Evolutionary conservation across 1,140 invertebrate species (phyloP), one percentile per base, ranked within the genome.

Genomic region (Pinna nobilis): DNA sequence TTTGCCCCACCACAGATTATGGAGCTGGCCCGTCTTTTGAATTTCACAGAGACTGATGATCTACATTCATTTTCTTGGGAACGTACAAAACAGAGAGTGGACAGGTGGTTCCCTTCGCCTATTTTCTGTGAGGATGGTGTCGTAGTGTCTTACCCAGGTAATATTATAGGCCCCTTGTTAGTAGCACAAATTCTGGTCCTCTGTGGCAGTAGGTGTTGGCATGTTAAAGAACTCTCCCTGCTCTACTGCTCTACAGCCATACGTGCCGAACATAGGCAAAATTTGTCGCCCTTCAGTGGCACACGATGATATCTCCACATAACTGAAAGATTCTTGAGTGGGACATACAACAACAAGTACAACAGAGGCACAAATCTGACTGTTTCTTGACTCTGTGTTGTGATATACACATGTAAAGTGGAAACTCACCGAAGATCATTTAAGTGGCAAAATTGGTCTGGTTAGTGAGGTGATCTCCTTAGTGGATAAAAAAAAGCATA

Each of bases 1-100:
- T 76, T 91, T 2, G 88, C 89, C 32, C 90, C 91, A 33, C 91
- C 91, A 18, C 91, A 91, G 80, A 65, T 90, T 3, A 91, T 91
- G 76, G 91, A 91, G 76, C 57, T 91, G 3, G 80, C 82, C 11
- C 71, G 90, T 32, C 55, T 91, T 11, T 63, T 82, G 0, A 80
- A 85, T 37, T 84, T 89, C 53, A 67, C 51, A 35, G 70, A 72
- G 23, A 79, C 84, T 23, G 82, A 88, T 35, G 82, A 86, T 15
- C 76, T 91, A 18, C 71, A 82, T 51, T 32, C 83, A 5, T 89
- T 89, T 86, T 47, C 83, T 1, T 75, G 64, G 20, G 64, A 85
- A 20, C 79, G 89, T 67, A 76, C 85, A 61, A 57, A 33, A 28
- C 51, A 79, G 28, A 84, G 89, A n/a, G 77, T 82, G 20, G 75